phyloP scores from a whole-genome alignment of 2,797 vertebrate genomes.

The Xenopus petersii region DNA sequence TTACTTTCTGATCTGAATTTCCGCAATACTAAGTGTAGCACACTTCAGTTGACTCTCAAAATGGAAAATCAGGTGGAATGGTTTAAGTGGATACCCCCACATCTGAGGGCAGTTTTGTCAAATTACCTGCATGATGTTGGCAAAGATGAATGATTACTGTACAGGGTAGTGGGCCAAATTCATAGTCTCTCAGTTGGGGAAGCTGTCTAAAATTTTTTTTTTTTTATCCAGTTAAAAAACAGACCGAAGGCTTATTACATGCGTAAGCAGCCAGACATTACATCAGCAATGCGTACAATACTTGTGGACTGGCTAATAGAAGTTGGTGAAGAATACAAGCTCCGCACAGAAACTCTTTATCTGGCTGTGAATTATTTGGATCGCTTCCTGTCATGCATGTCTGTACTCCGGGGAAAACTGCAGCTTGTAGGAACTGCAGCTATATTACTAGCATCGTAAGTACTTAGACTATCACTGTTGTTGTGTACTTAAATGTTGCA shows the following conservation, averaged over 20 bases:
- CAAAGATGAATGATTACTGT: no score
- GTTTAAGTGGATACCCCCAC: no score
- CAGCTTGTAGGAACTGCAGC: constrained; percentile 90
- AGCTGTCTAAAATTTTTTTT: no score
- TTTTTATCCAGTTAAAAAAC: constrained; percentile 67
- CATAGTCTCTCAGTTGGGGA: no score
- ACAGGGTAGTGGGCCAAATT: no score
- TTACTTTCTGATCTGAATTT: no score
- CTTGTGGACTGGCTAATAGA: constrained; percentile 93
- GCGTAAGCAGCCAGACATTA: constrained; percentile 86
- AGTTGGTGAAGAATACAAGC: constrained; percentile 81
- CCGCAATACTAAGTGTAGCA: no score
- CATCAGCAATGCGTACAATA: constrained; percentile 78
- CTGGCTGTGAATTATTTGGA: constrained; percentile 89
- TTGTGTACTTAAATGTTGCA: no score
- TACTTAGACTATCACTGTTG: background rate
- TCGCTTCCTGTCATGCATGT: constrained; percentile 84
- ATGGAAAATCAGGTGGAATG: no score
- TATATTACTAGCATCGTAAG: constrained; percentile 89
- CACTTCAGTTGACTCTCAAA: no score
- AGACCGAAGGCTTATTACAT: constrained; percentile 76
- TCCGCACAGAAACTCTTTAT: constrained; percentile 80
- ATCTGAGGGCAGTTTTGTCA: no score
- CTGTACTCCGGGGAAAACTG: constrained; percentile 77
- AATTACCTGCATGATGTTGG: no score